A percentile compares a stretch with the other conserved stretches of the same genome.
These are phyloP conservation scores for Drosophila micromelanica DNA, from an alignment of 1,140 invertebrate species.

Conservation along the genomic window DNA sequence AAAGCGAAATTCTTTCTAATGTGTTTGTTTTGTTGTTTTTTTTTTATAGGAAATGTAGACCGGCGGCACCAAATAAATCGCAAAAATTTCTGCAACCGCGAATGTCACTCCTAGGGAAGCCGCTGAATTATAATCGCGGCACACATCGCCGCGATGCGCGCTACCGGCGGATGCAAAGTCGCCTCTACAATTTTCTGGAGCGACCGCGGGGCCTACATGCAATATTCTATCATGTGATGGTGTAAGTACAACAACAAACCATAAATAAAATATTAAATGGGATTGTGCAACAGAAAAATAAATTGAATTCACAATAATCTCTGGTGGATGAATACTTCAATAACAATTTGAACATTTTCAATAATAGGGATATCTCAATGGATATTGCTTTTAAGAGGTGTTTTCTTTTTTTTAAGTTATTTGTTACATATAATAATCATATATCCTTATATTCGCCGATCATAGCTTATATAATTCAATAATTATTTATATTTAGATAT, in stretches of 20 bases:
- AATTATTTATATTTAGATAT: too few relatives aligned
- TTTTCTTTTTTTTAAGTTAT: too few relatives aligned
- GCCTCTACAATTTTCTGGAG: slow-evolving; percentile 97
- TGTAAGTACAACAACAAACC: slow-evolving; percentile 89
- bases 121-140: slow-evolving; percentile 92
- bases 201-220: slow-evolving; percentile 93
- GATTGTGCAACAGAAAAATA: too few relatives aligned
- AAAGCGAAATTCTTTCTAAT: neutral
- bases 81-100: slow-evolving; percentile 90
- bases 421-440: too few relatives aligned
- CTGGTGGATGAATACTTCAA: too few relatives aligned
- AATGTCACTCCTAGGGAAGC: slow-evolving; percentile 95
- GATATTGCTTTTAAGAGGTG: too few relatives aligned
- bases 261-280: neutral
- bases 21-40: neutral
- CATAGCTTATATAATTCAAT: too few relatives aligned
- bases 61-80: slow-evolving; percentile 82
- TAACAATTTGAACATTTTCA: neutral
- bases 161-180: slow-evolving; percentile 94
- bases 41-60: slow-evolving; percentile 82
- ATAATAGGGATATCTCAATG: too few relatives aligned
- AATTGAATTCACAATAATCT: too few relatives aligned
- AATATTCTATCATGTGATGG: slow-evolving; percentile 94
- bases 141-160: slow-evolving; percentile 92
- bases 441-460: too few relatives aligned